These are phyloP conservation scores for Eupithecia subfuscata DNA, from an alignment of 2,888 invertebrate genomes.

Conservation along the genomic window DNA sequence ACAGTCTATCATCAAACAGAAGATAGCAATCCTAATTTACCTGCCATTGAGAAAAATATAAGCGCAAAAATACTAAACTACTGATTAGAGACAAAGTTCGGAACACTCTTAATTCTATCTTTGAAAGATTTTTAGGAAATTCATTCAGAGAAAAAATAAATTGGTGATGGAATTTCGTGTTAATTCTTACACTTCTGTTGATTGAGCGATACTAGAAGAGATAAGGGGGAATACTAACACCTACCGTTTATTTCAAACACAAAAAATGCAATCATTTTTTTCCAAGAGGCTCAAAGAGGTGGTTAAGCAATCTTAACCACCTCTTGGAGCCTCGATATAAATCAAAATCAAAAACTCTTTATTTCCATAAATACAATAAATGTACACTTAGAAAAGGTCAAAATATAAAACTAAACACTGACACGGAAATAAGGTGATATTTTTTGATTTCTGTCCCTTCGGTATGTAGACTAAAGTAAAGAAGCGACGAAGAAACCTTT, in stretches of 20 bases:
- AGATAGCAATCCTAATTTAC: not conserved
- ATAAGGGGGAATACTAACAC: not conserved
- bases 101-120: not conserved
- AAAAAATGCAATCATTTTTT: too few species aligned
- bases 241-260: not conserved
- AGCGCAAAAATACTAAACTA: not conserved
- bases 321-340: too few species aligned
- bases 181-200: not conserved
- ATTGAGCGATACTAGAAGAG: not conserved
- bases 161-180: not conserved
- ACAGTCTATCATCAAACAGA: not conserved
- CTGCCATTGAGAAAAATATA: constrained; percentile 11
- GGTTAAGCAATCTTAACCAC: too few species aligned
- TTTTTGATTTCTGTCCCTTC: too few species aligned
- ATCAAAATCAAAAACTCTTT: too few species aligned
- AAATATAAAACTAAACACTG: too few species aligned
- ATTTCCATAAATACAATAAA: too few species aligned
- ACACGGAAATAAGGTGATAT: too few species aligned
- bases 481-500: too few species aligned
- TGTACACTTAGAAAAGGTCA: too few species aligned
- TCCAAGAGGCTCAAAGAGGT: too few species aligned
- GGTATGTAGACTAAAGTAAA: too few species aligned
- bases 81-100: not conserved
- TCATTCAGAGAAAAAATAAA: not conserved
- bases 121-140: not conserved